A percentile compares a stretch with the other conserved stretches of the same genome.
Evolutionary conservation across 2,797 vertebrate genomes (phyloP).

Genomic region (Rhinoraja longicauda): DNA sequence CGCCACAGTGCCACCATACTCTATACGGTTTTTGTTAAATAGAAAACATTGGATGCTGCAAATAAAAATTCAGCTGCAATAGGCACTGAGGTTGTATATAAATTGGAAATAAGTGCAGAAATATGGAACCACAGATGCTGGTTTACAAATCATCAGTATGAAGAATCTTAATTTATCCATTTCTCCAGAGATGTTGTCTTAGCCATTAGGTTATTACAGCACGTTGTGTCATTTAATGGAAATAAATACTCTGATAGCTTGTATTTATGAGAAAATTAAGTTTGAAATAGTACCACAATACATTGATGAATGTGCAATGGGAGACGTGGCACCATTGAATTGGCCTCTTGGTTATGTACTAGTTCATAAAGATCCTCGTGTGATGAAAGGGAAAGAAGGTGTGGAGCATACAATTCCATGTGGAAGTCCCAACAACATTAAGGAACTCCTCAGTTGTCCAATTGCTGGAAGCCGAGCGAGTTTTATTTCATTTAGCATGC

Average conservation of each 20-base stretch:
- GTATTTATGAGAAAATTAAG: not conserved
- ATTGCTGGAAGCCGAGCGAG: not conserved
- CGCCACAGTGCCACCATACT: too few species aligned
- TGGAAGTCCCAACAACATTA: not conserved
- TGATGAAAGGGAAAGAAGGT: not conserved
- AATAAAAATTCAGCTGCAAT: not conserved
- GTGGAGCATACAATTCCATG: not conserved
- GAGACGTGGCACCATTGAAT: not conserved
- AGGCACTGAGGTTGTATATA: not conserved
- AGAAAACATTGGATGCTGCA: not conserved
- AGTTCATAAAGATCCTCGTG: not conserved
- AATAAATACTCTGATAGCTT: not conserved
- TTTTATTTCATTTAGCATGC: constrained; percentile 6
- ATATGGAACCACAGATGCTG: too few species aligned
- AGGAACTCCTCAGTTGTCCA: not conserved
- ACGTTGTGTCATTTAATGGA: too few species aligned
- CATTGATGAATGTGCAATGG: not conserved
- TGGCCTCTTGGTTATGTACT: not conserved
- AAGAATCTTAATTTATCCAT: too few species aligned
- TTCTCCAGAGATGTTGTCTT: too few species aligned
- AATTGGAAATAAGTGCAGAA: not conserved
- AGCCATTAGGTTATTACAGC: too few species aligned
- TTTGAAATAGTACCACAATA: not conserved
- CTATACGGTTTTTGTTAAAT: not conserved
- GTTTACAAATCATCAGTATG: too few species aligned